Percentiles rank a stretch among this genome's conserved stretches.
phyloP scores from a whole-genome alignment of 2,113 vertebrate genomes.

The Hipposideros armiger region DNA sequence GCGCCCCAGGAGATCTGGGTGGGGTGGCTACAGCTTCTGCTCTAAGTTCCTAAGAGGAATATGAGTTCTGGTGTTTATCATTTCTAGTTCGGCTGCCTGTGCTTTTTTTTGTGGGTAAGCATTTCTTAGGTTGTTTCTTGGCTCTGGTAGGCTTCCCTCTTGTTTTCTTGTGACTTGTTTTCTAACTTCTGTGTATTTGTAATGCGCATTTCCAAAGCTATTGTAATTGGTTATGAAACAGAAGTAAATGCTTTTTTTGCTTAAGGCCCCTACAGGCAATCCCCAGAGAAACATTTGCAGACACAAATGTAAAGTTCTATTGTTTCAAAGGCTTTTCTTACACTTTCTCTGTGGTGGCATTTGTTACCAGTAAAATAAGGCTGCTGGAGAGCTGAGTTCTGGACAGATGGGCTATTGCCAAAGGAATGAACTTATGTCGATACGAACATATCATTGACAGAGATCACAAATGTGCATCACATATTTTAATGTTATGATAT shows the following conservation, averaged over 20 bases:
- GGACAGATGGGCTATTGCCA: background rate
- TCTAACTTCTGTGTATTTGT: background rate
- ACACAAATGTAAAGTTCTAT: background rate
- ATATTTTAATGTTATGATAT: conserved; percentile 26
- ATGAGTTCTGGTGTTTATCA: background rate
- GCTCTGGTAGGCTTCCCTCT: background rate
- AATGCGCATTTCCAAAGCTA: conserved; percentile 42
- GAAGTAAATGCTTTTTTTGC: background rate
- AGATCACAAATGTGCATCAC: background rate
- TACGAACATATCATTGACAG: background rate
- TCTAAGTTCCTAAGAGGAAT: background rate
- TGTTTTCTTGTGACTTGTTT: background rate
- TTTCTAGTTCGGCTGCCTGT: background rate
- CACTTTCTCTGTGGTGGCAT: background rate
- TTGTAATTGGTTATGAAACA: conserved; percentile 16
- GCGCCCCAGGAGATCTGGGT: background rate
- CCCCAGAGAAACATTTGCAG: background rate
- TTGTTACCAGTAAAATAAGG: conserved; percentile 30
- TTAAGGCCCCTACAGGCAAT: background rate
- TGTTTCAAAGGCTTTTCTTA: background rate
- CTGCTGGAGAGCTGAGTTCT: background rate
- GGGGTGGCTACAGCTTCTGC: background rate
- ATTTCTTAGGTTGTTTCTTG: background rate
- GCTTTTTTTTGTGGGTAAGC: background rate
- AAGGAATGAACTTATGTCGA: background rate